Evolutionary conservation across 2,113 vertebrate species (phyloP), one percentile per base, ranked within the genome.

Genomic region (Entelurus aequoreus): DNA sequence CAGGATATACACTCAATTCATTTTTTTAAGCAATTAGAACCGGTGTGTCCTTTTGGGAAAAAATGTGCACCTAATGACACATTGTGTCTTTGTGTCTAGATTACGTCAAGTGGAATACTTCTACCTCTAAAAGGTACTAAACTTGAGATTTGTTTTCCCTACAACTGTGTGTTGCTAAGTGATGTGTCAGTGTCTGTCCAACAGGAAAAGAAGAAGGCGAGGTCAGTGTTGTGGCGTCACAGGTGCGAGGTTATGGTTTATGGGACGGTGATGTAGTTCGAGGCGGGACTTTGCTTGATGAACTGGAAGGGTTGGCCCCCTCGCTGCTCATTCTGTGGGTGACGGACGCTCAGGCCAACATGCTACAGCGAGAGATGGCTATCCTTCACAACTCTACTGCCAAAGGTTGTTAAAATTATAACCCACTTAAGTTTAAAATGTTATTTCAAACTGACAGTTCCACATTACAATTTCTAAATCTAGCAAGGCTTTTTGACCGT

Each of bases 311-410:
- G 1, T 78, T 83, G 10, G 81, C 82, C 48, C 87, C 87, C 59
- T 88, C 88, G 0, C 64, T 91, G 50, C 79, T 92, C 53, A 90
- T 92, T 78, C 79, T 92, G 16, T 80, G 78, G 76, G 78, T 92
- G 68, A 85, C 82, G 0, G 77, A 86, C 1, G 81, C 84, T 49
- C 90, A 90, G 74, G 85, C 89, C 36, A 75, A 60, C 46, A 63
- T 91, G 15, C 66, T 92, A 42, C 79, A 84, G 66, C 66, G 21
- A 2, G 89, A 90, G 65, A 82, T 91, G 55, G 68, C 69, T 0
- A 15, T 50, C 46, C 19, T 88, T 7, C 78, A 68, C 57, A 72
- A 36, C 1, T 6, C n/a, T 19, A 1, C 36, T 5, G 1, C 15
- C 4, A 4, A 71, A 15, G 80, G 75, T 62, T 28, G 28, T 28